Evolutionary conservation across 2,888 invertebrate genomes (phyloP).

Genomic region (Eristalinus aeneus): DNA sequence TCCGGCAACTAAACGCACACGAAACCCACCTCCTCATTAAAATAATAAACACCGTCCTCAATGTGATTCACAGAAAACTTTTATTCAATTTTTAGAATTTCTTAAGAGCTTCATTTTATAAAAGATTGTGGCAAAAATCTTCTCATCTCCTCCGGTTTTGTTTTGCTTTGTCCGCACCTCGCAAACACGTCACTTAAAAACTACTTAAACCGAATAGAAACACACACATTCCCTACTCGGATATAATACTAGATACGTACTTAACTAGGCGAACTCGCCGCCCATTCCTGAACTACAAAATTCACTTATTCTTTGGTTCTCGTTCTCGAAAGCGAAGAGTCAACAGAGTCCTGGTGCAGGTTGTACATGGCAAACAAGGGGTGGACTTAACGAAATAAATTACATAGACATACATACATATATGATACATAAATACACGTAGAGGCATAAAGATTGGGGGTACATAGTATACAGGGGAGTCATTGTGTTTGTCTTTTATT

Average conservation of each 20-base stretch:
- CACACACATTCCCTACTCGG: conserved; percentile 1
- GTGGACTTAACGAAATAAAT: neutral
- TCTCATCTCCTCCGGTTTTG: neutral
- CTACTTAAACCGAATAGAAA: neutral
- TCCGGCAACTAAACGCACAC: no score
- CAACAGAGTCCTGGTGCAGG: conserved; percentile 17
- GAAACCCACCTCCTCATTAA: no score
- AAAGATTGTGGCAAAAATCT: conserved; percentile 51
- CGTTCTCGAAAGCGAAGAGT: conserved; percentile 3
- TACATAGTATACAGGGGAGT: conserved; percentile 17
- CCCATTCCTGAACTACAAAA: conserved; percentile 30
- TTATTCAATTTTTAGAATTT: conserved; percentile 9
- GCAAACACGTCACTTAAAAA: neutral
- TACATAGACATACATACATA: neutral
- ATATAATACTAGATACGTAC: conserved; percentile 35
- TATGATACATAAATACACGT: conserved; percentile 6
- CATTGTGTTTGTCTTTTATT: neutral
- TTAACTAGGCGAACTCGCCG: neutral
- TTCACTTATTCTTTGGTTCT: conserved; percentile 63
- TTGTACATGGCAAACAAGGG: conserved; percentile 52
- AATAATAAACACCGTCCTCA: neutral
- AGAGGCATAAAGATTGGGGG: neutral
- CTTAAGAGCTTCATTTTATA: conserved; percentile 33
- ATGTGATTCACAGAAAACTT: conserved; percentile 25
- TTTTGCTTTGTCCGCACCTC: neutral